A percentile compares a stretch with the other conserved stretches of the same genome.
These are phyloP conservation scores for Germaria angustata DNA, from an alignment of 2,888 invertebrate species.

Conservation along the genomic window DNA sequence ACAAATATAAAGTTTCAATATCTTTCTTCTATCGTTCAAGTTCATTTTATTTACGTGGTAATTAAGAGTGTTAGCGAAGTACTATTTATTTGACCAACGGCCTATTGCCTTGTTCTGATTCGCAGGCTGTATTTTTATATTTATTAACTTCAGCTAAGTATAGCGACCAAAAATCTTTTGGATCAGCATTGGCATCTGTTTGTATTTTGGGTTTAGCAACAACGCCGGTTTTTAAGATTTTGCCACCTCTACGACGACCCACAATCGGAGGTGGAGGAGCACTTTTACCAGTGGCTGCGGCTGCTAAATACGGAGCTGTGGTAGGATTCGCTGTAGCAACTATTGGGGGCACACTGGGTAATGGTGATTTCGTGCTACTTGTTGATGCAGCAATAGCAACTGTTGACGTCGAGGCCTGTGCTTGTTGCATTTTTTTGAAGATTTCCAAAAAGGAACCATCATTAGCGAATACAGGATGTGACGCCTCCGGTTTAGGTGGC, in stretches of 20 bases:
- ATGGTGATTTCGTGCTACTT: neutral
- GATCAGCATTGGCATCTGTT: constrained; percentile 81
- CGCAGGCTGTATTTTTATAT: constrained; percentile 94
- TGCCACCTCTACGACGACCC: constrained; percentile 91
- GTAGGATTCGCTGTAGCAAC: constrained; percentile 69
- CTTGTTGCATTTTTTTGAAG: constrained; percentile 90
- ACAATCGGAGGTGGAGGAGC: constrained; percentile 83
- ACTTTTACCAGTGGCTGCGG: constrained; percentile 72
- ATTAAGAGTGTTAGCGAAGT: neutral
- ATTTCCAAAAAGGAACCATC: constrained; percentile 95
- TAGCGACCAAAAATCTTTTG: constrained; percentile 94
- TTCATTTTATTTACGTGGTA: constrained; percentile 30
- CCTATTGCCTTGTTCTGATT: constrained; percentile 93
- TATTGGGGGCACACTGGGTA: constrained; percentile 64
- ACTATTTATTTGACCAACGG: constrained; percentile 91
- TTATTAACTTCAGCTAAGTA: constrained; percentile 96
- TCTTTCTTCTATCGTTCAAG: constrained; percentile 44
- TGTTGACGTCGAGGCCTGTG: constrained; percentile 69
- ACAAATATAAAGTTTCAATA: neutral
- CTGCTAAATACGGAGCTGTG: constrained; percentile 73
- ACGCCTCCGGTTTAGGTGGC: constrained; percentile 84
- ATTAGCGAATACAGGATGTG: constrained; percentile 82
- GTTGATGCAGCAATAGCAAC: constrained; percentile 32
- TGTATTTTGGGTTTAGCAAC: constrained; percentile 91
- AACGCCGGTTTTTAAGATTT: constrained; percentile 93